A percentile compares a stretch with the other conserved stretches of the same genome.
These are phyloP conservation scores for Meloidogyne chitwoodi DNA, from an alignment of 1,140 invertebrate species.

Conservation along the genomic window DNA sequence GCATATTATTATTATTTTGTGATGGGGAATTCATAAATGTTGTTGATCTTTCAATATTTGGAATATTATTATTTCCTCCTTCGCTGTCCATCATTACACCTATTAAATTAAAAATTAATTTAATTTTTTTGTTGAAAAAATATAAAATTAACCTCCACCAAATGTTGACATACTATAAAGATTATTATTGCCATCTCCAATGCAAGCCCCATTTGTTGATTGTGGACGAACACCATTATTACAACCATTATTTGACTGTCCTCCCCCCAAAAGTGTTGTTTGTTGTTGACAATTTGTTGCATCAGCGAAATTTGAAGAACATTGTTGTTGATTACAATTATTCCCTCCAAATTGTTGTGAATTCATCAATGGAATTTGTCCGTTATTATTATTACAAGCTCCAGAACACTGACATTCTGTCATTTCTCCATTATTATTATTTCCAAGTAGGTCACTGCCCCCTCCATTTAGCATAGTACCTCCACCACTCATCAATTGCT, in stretches of 20 bases:
- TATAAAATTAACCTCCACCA: too few relatives aligned
- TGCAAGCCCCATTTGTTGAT: neutral
- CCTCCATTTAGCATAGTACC: neutral
- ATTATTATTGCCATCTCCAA: neutral
- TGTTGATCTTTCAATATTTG: neutral
- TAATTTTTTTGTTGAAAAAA: too few relatives aligned
- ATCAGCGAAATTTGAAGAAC: neutral
- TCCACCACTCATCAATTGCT: neutral
- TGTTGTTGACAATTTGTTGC: neutral
- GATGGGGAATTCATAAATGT: neutral
- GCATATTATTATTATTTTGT: neutral
- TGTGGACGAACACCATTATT: neutral
- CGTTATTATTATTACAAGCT: neutral
- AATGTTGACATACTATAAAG: too few relatives aligned
- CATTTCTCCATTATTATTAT: neutral
- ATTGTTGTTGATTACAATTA: neutral
- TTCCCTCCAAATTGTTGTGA: neutral
- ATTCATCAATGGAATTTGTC: neutral
- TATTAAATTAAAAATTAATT: neutral
- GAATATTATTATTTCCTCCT: neutral
- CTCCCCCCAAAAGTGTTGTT: neutral
- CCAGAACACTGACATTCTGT: neutral
- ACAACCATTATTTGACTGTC: neutral
- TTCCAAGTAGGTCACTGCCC: neutral
- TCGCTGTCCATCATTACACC: neutral